These are phyloP conservation scores for Barbus barbus DNA, from an alignment of 2,113 vertebrate genomes.

Conservation along the genomic window DNA sequence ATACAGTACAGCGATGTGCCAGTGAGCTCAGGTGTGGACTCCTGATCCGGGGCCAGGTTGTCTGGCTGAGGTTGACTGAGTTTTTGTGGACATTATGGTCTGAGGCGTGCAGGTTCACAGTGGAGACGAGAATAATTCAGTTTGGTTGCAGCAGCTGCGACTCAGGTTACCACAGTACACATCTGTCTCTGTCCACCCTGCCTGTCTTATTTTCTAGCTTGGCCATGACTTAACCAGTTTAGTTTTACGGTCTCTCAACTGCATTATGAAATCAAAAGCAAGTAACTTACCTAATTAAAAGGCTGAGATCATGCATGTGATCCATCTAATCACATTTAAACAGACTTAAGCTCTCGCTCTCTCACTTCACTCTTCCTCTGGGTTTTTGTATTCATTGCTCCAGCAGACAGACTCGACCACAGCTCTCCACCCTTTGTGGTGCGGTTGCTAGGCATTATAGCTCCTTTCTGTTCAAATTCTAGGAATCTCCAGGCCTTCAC, in stretches of 20 bases:
- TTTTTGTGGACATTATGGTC: background rate
- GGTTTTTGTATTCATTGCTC: background rate
- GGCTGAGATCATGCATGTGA: background rate
- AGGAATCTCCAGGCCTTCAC: slow-evolving; percentile 29
- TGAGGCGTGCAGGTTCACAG: background rate
- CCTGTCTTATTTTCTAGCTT: background rate
- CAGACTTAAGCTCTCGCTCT: background rate
- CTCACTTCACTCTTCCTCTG: background rate
- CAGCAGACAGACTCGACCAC: background rate
- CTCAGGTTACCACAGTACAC: background rate
- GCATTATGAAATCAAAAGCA: background rate
- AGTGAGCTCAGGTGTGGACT: slow-evolving; percentile 20
- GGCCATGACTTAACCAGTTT: background rate
- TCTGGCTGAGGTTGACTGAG: too few species aligned
- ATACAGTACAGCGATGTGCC: background rate
- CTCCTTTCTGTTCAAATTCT: slow-evolving; percentile 27
- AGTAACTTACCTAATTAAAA: background rate
- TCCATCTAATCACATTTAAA: background rate
- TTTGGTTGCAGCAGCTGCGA: background rate
- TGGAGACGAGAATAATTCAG: background rate
- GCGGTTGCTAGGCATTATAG: slow-evolving; percentile 29
- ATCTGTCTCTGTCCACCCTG: background rate
- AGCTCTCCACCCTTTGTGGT: slow-evolving; percentile 2
- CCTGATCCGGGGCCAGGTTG: slow-evolving; percentile 1
- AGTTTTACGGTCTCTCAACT: background rate